Evolutionary conservation across 2,888 invertebrate genomes (phyloP).

Genomic region (Terebella lapidaria): DNA sequence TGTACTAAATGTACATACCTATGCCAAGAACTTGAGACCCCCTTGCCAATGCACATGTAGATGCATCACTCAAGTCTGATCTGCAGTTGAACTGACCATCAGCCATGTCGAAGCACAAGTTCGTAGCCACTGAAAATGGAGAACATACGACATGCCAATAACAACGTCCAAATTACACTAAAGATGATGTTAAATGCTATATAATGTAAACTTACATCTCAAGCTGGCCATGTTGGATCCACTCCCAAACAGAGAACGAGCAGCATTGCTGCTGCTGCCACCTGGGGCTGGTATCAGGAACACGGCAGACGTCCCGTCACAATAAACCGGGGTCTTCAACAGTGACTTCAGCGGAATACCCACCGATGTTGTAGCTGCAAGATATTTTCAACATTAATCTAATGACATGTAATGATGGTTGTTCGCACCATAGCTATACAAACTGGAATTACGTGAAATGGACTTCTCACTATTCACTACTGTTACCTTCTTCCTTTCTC

Average conservation of each 20-base stretch:
- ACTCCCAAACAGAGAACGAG: conserved; percentile 48
- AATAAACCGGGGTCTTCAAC: conserved; percentile 40
- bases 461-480: too few relatives aligned
- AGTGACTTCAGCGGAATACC: conserved; percentile 43
- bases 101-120: conserved; percentile 42
- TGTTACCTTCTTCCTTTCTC: conserved; percentile 21
- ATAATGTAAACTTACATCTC: conserved; percentile 36
- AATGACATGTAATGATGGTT: not conserved
- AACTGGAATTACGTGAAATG: too few relatives aligned
- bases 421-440: too few relatives aligned
- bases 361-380: too few relatives aligned
- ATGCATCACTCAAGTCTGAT: conserved; percentile 47
- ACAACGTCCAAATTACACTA: too few relatives aligned
- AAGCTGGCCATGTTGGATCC: conserved; percentile 39
- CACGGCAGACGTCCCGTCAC: conserved; percentile 45
- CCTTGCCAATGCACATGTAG: conserved; percentile 44
- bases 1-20: conserved; percentile 5
- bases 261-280: conserved; percentile 30
- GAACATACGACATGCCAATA: not conserved
- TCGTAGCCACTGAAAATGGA: conserved; percentile 43
- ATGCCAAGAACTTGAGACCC: conserved; percentile 41
- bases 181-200: too few relatives aligned
- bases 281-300: conserved; percentile 39
- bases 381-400: too few relatives aligned
- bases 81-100: conserved; percentile 45